A percentile compares a stretch with the other conserved stretches of the same genome.
phyloP scores from a whole-genome alignment of 37 sponge, comb jelly and placozoan genomes.

The Ephydatia muelleri region DNA sequence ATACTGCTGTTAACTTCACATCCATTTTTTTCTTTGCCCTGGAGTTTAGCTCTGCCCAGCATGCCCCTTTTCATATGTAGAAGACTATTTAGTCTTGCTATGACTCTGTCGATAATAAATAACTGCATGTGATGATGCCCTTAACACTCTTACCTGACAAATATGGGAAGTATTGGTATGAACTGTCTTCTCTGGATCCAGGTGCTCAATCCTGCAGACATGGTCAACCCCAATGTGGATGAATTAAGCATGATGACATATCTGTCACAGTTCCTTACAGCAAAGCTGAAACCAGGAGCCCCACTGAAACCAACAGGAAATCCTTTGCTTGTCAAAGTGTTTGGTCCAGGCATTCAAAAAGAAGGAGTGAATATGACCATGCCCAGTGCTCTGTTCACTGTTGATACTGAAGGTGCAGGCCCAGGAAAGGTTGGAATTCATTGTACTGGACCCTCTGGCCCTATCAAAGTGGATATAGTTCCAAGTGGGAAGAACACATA shows the following conservation, averaged over 20 bases:
- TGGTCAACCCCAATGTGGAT: conserved; percentile 83
- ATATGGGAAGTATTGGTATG: no score
- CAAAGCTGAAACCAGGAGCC: conserved; percentile 77
- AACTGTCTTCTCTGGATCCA: no score
- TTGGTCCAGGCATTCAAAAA: conserved; percentile 75
- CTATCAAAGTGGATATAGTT: conserved; percentile 22
- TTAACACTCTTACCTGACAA: no score
- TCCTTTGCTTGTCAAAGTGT: conserved; percentile 43
- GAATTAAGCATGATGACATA: conserved; percentile 93
- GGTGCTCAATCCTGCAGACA: conserved; percentile 81
- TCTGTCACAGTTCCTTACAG: conserved; percentile 83
- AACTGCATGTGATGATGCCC: no score
- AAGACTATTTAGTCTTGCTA: no score
- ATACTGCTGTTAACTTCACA: no score
- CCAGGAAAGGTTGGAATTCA: conserved; percentile 35
- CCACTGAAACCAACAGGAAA: conserved; percentile 38
- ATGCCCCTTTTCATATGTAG: no score
- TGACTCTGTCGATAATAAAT: no score
- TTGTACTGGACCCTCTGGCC: conserved; percentile 60
- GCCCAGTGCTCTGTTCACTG: conserved; percentile 13
- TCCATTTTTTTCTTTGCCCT: no score
- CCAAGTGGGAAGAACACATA: conserved; percentile 65
- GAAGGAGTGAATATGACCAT: conserved; percentile 58
- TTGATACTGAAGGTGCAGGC: conserved; percentile 55
- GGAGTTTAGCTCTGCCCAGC: no score